These are phyloP conservation scores for Erebia palarica DNA, from an alignment of 2,888 invertebrate species.

Conservation along the genomic window DNA sequence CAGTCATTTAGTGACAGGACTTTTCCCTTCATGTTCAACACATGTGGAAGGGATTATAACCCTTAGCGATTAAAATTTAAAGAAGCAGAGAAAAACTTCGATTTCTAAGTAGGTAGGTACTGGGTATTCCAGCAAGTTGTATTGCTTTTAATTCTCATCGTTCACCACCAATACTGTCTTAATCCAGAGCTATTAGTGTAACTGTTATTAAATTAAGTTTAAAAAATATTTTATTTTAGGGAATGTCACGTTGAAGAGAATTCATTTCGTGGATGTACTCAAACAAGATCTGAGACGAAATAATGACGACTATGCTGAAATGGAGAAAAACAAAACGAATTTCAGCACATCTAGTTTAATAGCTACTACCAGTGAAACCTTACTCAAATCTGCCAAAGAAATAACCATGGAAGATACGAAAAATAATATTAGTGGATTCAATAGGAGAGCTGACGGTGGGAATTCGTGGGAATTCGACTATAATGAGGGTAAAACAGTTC, in stretches of 20 bases:
- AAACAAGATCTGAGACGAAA: conserved; percentile 51
- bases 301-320: conserved; percentile 59
- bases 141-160: too few relatives aligned
- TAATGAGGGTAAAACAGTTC: neutral
- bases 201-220: neutral
- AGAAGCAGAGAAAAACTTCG: too few relatives aligned
- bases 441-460: neutral
- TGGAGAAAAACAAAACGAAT: neutral
- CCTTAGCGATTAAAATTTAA: too few relatives aligned
- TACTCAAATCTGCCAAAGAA: neutral
- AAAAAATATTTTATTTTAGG: neutral
- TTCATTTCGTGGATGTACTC: conserved; percentile 47
- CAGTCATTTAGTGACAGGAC: too few relatives aligned
- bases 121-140: too few relatives aligned
- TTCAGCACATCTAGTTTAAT: neutral
- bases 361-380: neutral
- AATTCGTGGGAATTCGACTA: conserved; percentile 3
- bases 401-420: neutral
- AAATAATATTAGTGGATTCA: neutral
- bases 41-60: too few relatives aligned
- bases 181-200: neutral
- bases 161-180: neutral
- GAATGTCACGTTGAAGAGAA: conserved; percentile 22
- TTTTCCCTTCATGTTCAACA: too few relatives aligned
- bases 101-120: too few relatives aligned